A percentile compares a stretch with the other conserved stretches of the same genome.
Evolutionary conservation across 2,113 vertebrate species (phyloP).

Genomic region (Sceloporus undulatus): DNA sequence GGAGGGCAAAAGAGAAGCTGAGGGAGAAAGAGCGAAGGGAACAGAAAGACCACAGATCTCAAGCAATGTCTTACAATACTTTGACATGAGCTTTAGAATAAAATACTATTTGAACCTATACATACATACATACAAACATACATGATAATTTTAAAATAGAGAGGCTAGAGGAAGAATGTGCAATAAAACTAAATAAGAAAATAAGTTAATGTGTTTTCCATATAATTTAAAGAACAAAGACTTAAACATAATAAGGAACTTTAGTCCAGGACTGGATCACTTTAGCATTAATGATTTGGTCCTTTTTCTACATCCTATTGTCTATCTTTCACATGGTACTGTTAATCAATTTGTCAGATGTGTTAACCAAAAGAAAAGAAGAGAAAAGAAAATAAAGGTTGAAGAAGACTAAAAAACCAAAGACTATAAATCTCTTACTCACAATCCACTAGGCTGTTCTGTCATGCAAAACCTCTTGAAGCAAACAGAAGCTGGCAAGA

Average conservation of each 20-base stretch:
- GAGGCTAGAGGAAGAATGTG: not conserved
- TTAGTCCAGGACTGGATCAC: conserved; percentile 43
- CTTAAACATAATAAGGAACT: conserved; percentile 58
- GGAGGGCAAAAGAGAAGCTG: conserved; percentile 31
- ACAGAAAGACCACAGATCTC: conserved; percentile 24
- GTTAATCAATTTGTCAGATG: conserved; percentile 62
- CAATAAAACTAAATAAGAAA: conserved; percentile 1
- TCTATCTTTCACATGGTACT: conserved; percentile 59
- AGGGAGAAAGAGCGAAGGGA: conserved; percentile 35
- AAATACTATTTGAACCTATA: not conserved
- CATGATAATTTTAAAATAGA: not conserved
- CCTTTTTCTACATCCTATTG: conserved; percentile 60
- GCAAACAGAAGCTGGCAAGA: not conserved
- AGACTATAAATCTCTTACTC: conserved; percentile 31
- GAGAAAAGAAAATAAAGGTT: not conserved
- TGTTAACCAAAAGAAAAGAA: conserved; percentile 46
- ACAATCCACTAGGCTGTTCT: conserved; percentile 6
- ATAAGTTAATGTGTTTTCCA: not conserved
- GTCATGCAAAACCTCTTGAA: not conserved
- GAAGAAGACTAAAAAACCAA: conserved; percentile 38
- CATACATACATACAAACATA: too few species aligned
- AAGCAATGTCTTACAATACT: conserved; percentile 41
- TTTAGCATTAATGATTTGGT: conserved; percentile 60
- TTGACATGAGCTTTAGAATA: conserved; percentile 47
- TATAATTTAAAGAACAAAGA: conserved; percentile 50